Conservation (phyloP, 37 sponge, comb jelly and placozoan genomes). For the Mnemiopsis leidyi region DNA sequence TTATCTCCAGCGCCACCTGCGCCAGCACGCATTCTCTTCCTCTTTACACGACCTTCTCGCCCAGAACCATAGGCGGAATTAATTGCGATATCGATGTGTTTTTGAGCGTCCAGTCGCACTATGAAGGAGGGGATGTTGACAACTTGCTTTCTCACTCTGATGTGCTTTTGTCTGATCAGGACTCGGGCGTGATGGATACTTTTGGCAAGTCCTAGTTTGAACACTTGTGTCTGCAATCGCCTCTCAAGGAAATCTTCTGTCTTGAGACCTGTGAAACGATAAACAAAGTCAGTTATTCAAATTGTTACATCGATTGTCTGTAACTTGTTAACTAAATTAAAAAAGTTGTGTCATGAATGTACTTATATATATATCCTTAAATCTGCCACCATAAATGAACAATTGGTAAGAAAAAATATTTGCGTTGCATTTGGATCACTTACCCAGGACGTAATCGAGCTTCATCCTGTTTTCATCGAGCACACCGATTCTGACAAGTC, state of each 20-base stretch:
- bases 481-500: conserved; percentile 95
- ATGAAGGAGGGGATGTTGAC: conserved; percentile 97
- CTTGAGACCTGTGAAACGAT: conserved; percentile 72
- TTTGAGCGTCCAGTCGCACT: conserved; percentile 97
- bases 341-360: too few relatives aligned
- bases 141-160: conserved; percentile 96
- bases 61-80: conserved; percentile 96
- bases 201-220: conserved; percentile 96
- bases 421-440: too few relatives aligned
- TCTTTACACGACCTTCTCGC: conserved; percentile 90
- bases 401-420: too few relatives aligned
- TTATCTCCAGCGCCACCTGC: conserved; percentile 73
- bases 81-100: conserved; percentile 98
- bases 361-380: too few relatives aligned
- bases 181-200: conserved; percentile 98
- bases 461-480: conserved; percentile 97
- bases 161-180: conserved; percentile 96
- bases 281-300: too few relatives aligned
- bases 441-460: conserved; percentile 95
- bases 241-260: conserved; percentile 97
- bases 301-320: too few relatives aligned
- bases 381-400: too few relatives aligned
- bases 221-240: conserved; percentile 98
- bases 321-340: too few relatives aligned
- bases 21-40: conserved; percentile 89